Conservation (phyloP, 2,888 invertebrate species). For the Erebia palarica region DNA sequence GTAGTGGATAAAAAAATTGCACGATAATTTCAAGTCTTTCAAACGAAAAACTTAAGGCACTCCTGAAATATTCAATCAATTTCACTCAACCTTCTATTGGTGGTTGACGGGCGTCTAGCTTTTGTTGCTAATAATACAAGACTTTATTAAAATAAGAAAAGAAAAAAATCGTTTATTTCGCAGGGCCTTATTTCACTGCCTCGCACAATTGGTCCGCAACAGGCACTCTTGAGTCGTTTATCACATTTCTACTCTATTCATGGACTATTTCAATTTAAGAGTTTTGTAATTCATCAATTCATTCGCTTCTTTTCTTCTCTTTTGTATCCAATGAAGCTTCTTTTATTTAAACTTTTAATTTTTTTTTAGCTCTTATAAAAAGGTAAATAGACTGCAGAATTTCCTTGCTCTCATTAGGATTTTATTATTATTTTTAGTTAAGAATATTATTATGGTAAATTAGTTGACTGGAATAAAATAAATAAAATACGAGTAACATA, state of each 20-base stretch:
- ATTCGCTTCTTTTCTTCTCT: slow-evolving; percentile 26
- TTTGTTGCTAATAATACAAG: slow-evolving; percentile 30
- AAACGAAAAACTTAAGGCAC: background rate
- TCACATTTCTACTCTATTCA: slow-evolving; percentile 33
- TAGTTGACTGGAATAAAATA: too few relatives aligned
- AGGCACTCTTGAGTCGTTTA: slow-evolving; percentile 30
- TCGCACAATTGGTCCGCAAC: slow-evolving; percentile 25
- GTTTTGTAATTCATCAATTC: slow-evolving; percentile 34
- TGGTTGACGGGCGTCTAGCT: slow-evolving; percentile 7
- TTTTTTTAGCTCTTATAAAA: slow-evolving; percentile 22
- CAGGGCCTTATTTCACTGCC: slow-evolving; percentile 28
- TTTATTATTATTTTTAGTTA: background rate
- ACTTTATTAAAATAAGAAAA: slow-evolving; percentile 30
- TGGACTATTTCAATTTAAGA: slow-evolving; percentile 29
- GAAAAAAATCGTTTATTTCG: slow-evolving; percentile 22
- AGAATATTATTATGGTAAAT: too few relatives aligned
- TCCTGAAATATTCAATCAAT: background rate
- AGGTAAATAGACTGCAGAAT: slow-evolving; percentile 19
- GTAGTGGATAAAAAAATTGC: too few relatives aligned
- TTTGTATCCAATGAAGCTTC: slow-evolving; percentile 11
- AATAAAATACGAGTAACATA: too few relatives aligned
- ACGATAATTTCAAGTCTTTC: too few relatives aligned
- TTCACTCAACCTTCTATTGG: background rate
- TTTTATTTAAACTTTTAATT: slow-evolving; percentile 11
- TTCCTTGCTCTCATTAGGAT: background rate